phyloP scores from a whole-genome alignment of 2,113 vertebrate species.

The Recurvirostra avosetta region DNA sequence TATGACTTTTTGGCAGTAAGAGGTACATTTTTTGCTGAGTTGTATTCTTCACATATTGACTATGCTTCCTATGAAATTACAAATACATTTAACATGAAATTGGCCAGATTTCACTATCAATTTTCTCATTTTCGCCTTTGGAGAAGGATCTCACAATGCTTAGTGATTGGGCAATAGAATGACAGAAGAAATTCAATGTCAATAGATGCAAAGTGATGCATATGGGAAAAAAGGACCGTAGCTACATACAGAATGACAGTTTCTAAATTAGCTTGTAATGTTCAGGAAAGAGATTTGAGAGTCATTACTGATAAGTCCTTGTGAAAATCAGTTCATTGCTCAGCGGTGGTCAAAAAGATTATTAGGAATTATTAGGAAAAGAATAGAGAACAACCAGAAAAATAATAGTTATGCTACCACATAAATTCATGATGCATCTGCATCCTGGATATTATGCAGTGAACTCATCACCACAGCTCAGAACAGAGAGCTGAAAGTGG shows the following conservation, averaged over 20 bases:
- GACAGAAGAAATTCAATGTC: constrained; percentile 19
- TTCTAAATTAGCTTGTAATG: constrained; percentile 23
- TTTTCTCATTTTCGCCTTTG: constrained; percentile 37
- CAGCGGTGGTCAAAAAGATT: background rate
- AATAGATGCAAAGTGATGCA: constrained; percentile 21
- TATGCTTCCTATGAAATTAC: constrained; percentile 4
- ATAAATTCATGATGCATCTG: background rate
- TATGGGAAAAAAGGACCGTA: background rate
- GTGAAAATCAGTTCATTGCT: constrained; percentile 36
- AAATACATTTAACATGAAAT: constrained; percentile 24
- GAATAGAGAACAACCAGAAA: background rate
- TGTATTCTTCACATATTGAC: constrained; percentile 2
- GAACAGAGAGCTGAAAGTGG: background rate
- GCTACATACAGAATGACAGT: background rate
- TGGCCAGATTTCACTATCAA: background rate
- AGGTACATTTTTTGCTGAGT: background rate
- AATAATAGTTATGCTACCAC: background rate
- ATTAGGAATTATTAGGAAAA: background rate
- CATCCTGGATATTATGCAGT: background rate
- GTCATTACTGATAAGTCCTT: background rate
- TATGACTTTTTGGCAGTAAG: background rate
- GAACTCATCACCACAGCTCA: background rate
- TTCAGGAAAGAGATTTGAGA: background rate
- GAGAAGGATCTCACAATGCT: constrained; percentile 21
- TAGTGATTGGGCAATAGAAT: constrained; percentile 27